phyloP scores from a whole-genome alignment of 2,113 vertebrate species.

The Nannospalax galili region DNA sequence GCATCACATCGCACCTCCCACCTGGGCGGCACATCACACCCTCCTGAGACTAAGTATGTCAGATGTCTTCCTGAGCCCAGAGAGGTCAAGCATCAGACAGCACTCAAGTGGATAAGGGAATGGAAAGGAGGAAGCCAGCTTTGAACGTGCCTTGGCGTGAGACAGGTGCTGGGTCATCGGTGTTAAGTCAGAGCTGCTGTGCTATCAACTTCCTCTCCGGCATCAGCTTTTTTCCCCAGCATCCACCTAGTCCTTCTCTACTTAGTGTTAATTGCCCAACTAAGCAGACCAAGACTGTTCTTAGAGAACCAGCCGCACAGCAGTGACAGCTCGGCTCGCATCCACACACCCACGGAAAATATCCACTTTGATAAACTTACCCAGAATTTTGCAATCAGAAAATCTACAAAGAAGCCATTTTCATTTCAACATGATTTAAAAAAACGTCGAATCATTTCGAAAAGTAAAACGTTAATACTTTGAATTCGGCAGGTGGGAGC shows the following conservation, averaged over 20 bases:
- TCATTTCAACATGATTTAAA: slow-evolving; percentile 38
- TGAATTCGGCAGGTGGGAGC: slow-evolving; percentile 40
- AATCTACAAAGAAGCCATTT: slow-evolving; percentile 64
- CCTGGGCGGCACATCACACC: not conserved
- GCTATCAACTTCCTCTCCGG: not conserved
- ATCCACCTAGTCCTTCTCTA: not conserved
- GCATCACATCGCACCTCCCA: no score
- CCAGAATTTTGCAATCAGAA: slow-evolving; percentile 67
- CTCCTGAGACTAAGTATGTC: not conserved
- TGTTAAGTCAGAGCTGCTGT: not conserved
- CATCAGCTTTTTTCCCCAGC: not conserved
- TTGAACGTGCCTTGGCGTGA: not conserved
- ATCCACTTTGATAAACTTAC: slow-evolving; percentile 58
- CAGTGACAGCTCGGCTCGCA: not conserved
- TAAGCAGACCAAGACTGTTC: not conserved
- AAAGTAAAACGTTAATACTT: slow-evolving; percentile 47
- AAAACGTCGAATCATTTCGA: slow-evolving; percentile 66
- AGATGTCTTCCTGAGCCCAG: not conserved
- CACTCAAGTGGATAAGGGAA: not conserved
- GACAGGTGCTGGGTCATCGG: not conserved
- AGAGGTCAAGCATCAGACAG: not conserved
- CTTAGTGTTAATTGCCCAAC: not conserved
- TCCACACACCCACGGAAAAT: slow-evolving; percentile 4
- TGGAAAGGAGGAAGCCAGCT: not conserved
- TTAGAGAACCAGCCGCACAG: slow-evolving; percentile 46